A percentile compares a stretch with the other conserved stretches of the same genome.
Conservation (phyloP, 1,140 invertebrate genomes). For the Drosophila orosa region DNA sequence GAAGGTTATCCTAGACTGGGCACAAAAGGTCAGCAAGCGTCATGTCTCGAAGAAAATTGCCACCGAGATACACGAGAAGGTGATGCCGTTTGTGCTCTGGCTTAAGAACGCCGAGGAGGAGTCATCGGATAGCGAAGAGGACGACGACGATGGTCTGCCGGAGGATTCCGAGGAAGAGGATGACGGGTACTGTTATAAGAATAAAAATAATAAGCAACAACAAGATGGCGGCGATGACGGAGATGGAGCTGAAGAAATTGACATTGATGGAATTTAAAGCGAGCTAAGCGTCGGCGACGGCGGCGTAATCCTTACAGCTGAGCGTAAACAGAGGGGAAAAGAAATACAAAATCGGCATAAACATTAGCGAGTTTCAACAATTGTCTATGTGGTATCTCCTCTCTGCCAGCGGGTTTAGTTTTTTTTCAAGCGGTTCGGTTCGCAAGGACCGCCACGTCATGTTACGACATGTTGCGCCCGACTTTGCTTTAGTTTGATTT, state of each 20-base stretch:
- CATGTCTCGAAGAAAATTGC: constrained; percentile 96
- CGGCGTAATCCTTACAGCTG: constrained; percentile 4
- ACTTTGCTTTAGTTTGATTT: constrained; percentile 28
- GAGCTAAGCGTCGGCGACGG: background rate
- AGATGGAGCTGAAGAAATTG: constrained; percentile 91
- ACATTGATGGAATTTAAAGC: constrained; percentile 95
- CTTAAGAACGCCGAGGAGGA: constrained; percentile 98
- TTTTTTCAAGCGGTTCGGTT: background rate
- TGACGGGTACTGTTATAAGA: constrained; percentile 84
- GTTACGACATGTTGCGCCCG: background rate
- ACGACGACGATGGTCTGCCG: constrained; percentile 86
- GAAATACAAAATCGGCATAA: background rate
- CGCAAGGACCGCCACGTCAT: background rate
- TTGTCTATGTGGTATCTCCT: background rate
- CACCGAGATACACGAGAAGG: constrained; percentile 96
- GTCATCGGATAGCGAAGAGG: constrained; percentile 88
- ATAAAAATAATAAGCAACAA: constrained; percentile 1
- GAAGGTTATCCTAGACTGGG: constrained; percentile 97
- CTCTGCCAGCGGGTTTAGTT: constrained; percentile 5
- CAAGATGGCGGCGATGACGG: constrained; percentile 89
- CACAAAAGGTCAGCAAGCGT: constrained; percentile 96
- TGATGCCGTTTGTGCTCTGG: constrained; percentile 98
- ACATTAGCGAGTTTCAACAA: constrained; percentile 1
- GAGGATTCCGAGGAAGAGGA: constrained; percentile 88
- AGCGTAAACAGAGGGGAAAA: background rate